Evolutionary conservation across 2,888 invertebrate genomes (phyloP), one percentile per base, ranked within the genome.

Genomic region (Norana najaformis): DNA sequence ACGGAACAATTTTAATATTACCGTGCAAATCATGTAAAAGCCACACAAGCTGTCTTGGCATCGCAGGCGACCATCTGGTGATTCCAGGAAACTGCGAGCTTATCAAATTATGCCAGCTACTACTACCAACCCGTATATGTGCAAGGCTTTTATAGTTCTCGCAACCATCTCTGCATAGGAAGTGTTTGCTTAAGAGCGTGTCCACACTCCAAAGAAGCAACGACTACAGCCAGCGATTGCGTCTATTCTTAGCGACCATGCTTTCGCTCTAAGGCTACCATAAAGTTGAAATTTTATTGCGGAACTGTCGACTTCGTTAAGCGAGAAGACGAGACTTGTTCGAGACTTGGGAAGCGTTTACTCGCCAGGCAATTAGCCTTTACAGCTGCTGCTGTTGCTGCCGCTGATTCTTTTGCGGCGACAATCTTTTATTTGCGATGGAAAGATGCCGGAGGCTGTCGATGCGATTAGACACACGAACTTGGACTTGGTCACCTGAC

Each of bases 291-390:
- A 69, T n/a, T 69, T 69, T 69, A 69, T 69, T 69, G 69, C 3
- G 69, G 69, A 69, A 69, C n/a, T 69, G 69, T 69, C n/a, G 69
- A 69, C 30, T 69, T 69, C 69, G 69, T 69, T 69, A 69, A 69
- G n/a, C 69, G 69, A 69, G 69, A 69, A n/a, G 69, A 69, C 16
- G 69, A n/a, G 69, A 69, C 69, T 69, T 69, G n/a, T n/a, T 30
- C 69, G n/a, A 1, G 69, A 69, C 69, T 69, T n/a, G 30, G 69
- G 16, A 30, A n/a, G 30, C 69, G 69, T n/a, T 69, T n/a, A 11
- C 11, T 69, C 69, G 69, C 69, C 69, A n/a, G 30, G 30, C 69
- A 69, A 69, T 69, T 69, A 69, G 69, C 69, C 30, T 0, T 69
- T 69, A 69, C 8, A n/a, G 23, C 11, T 4, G n/a, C 16, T 47